Evolutionary conservation across 2,113 vertebrate species (phyloP).

Genomic region (Chionomys nivalis): DNA sequence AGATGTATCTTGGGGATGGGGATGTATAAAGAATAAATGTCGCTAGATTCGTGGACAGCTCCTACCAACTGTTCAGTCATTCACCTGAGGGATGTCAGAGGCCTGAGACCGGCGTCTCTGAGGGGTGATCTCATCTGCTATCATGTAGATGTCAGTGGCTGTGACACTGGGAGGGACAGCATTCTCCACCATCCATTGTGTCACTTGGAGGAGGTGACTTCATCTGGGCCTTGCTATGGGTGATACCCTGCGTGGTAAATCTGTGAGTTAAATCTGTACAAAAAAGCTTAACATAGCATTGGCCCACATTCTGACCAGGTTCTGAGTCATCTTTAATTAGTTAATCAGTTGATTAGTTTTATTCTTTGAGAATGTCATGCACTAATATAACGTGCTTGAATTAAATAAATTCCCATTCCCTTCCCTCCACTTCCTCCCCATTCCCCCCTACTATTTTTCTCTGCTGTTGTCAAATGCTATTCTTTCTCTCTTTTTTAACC

Average conservation of each 20-base stretch:
- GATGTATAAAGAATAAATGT: background rate
- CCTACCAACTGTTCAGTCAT: background rate
- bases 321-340: background rate
- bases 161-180: background rate
- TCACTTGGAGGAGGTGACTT: background rate
- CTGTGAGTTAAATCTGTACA: background rate
- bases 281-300: background rate
- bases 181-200: background rate
- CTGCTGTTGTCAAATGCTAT: background rate
- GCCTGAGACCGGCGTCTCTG: background rate
- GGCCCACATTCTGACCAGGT: background rate
- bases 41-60: background rate
- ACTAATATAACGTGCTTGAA: background rate
- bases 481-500: background rate
- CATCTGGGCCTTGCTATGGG: background rate
- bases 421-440: background rate
- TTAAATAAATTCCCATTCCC: background rate
- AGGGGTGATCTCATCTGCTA: background rate
- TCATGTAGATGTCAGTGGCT: too few relatives aligned
- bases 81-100: background rate
- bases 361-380: background rate
- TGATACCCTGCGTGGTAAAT: background rate
- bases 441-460: background rate
- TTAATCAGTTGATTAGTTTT: background rate
- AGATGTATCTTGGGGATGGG: background rate